Conservation (phyloP, 2,888 invertebrate species). For the Crossocerus cetratus region DNA sequence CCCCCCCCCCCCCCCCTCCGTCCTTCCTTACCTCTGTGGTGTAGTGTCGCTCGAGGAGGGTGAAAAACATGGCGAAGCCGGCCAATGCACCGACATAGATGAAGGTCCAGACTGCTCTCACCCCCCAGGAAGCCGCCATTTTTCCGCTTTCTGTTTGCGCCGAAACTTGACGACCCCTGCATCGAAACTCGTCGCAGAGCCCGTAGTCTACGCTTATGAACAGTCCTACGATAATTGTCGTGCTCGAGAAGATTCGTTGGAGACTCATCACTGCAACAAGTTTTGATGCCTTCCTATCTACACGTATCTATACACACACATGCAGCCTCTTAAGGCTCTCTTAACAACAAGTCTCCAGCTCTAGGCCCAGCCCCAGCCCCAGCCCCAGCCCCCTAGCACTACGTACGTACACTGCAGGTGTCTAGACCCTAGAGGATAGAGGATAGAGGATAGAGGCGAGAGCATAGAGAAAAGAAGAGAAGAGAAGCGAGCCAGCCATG, state of each 20-base stretch:
- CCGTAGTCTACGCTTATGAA: conserved; percentile 82
- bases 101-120: conserved; percentile 80
- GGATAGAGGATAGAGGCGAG: too few relatives aligned
- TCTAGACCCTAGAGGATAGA: too few relatives aligned
- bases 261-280: conserved; percentile 79
- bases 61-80: conserved; percentile 79
- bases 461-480: too few relatives aligned
- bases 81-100: conserved; percentile 79
- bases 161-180: conserved; percentile 77
- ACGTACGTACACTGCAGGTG: too few relatives aligned
- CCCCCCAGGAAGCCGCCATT: conserved; percentile 76
- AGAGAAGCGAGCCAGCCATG: too few relatives aligned
- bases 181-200: conserved; percentile 81
- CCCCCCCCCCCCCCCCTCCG: neutral
- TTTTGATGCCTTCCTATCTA: neutral
- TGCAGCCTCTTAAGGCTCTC: too few relatives aligned
- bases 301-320: neutral
- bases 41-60: conserved; percentile 77
- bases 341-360: too few relatives aligned
- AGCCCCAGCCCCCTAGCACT: too few relatives aligned
- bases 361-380: too few relatives aligned
- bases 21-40: conserved; percentile 66
- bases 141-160: conserved; percentile 54
- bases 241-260: conserved; percentile 80
- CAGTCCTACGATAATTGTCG: conserved; percentile 80